Evolutionary conservation across 2,113 vertebrate species (phyloP).

Genomic region (Phoxinus phoxinus): DNA sequence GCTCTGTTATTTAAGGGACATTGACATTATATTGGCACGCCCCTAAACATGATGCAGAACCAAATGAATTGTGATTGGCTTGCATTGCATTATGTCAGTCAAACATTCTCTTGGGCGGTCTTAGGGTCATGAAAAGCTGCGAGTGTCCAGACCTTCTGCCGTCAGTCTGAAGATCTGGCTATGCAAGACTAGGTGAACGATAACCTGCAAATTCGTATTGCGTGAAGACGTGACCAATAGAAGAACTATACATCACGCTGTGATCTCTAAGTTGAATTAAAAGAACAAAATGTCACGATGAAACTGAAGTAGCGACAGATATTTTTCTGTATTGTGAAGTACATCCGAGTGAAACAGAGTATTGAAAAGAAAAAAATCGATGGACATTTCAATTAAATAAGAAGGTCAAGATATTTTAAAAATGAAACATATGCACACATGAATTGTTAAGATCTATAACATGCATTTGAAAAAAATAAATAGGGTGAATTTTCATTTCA

Average conservation of each 20-base stretch:
- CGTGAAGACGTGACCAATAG: neutral
- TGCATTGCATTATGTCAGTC: no score
- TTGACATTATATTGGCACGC: no score
- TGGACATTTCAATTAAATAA: neutral
- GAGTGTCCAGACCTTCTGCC: no score
- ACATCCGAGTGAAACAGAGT: neutral
- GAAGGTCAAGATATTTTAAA: neutral
- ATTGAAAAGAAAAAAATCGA: neutral
- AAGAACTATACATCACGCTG: neutral
- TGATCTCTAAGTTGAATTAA: neutral
- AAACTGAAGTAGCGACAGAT: neutral
- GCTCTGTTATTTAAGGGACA: no score
- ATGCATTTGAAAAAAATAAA: neutral
- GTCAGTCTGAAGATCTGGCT: no score
- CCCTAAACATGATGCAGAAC: no score
- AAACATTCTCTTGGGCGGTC: no score
- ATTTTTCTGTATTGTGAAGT: neutral
- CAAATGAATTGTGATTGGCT: no score
- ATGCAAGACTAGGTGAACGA: no score
- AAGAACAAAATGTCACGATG: neutral
- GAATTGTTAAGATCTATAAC: neutral
- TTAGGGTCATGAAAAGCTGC: no score
- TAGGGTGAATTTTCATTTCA: neutral
- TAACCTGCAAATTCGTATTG: no score
- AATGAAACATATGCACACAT: neutral